Conservation (phyloP, 1,140 invertebrate species). For the Ceratina australensis region DNA sequence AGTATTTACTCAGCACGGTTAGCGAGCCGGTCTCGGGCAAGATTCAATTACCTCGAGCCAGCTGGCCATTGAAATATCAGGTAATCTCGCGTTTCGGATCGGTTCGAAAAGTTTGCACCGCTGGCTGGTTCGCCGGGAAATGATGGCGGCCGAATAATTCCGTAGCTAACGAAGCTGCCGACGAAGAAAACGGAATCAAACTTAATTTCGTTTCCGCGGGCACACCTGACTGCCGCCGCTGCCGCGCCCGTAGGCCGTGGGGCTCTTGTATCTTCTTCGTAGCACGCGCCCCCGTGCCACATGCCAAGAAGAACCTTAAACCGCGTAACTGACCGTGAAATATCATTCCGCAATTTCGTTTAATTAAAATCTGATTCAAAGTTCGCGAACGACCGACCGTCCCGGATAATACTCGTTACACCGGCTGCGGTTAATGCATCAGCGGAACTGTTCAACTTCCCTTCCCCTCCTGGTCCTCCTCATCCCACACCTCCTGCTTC, state of each 20-base stretch:
- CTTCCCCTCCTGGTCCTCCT: neutral
- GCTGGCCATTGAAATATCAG: slow-evolving; percentile 22
- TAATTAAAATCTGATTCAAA: slow-evolving; percentile 80
- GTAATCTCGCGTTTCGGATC: slow-evolving; percentile 25
- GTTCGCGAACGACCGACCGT: slow-evolving; percentile 64
- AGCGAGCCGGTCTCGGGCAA: neutral
- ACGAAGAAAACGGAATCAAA: slow-evolving; percentile 62
- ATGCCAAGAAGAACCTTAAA: neutral
- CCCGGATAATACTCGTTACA: slow-evolving; percentile 58
- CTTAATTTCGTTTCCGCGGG: slow-evolving; percentile 69
- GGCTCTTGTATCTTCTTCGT: neutral
- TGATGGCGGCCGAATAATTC: slow-evolving; percentile 43
- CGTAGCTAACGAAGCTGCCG: slow-evolving; percentile 49
- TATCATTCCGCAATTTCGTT: slow-evolving; percentile 78
- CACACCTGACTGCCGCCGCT: slow-evolving; percentile 67
- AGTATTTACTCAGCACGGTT: slow-evolving; percentile 9
- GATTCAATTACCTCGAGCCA: slow-evolving; percentile 26
- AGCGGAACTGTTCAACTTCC: slow-evolving; percentile 73
- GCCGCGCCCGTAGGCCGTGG: slow-evolving; percentile 11
- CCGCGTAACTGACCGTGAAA: slow-evolving; percentile 66
- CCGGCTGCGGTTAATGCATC: slow-evolving; percentile 78
- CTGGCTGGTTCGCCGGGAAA: slow-evolving; percentile 33
- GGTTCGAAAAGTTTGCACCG: slow-evolving; percentile 30
- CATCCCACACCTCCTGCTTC: neutral
- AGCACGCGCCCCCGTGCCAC: slow-evolving; percentile 11